Base-by-base conservation (phyloP, 2,797 vertebrate species). In the Tachyglossus aculeatus region DNA sequence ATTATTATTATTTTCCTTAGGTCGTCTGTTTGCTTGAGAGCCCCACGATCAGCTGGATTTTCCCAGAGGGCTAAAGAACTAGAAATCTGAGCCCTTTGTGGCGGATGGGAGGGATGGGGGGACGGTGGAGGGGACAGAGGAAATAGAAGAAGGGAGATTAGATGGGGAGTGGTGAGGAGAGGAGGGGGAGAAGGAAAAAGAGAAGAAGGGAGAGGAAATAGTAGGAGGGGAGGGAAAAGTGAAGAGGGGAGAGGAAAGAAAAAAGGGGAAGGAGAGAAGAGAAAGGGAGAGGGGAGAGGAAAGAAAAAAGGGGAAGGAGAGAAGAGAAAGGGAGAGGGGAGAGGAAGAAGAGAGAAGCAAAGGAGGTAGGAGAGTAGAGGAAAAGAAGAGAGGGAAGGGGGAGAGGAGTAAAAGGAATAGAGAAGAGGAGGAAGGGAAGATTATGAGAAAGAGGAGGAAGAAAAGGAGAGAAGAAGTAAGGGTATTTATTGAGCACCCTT, bases 261-360 rank as follows among this genome's bases (percentile, higher is more conserved):
- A 43, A 34, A 15, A n/a, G 24, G 27, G 14, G 39, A 16, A 32
- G 9, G 16, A 47, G 0, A 9, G 33, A 27, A 54, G 38, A 21
- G n/a, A 15, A 15, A 0, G 3, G 19, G 36, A 48, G 15, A 15
- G 52, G 5, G 9, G 34, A 55, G 13, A 38, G 34, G 21, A 16
- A n/a, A 24, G 12, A 25, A 11, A 43, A 34, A 15, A n/a, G 24
- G 27, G 14, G 39, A 16, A 32, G 9, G 16, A 47, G 0, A 9
- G 33, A 27, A 54, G 38, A 21, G n/a, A 15, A 15, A 0, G 3
- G 19, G 36, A 48, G 15, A 15, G 52, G 4, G 9, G 1, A 24
- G 32, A 18, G 13, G 22, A 43, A 43, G 40, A n/a, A 7, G 43
- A 13, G 22, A 45, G 43, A 25, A 45, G 22, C 16, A 15, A 22